Percentiles rank a stretch among this genome's conserved stretches.
Conservation (phyloP, 2,113 vertebrate species). For the Nothoprocta pentlandii region DNA sequence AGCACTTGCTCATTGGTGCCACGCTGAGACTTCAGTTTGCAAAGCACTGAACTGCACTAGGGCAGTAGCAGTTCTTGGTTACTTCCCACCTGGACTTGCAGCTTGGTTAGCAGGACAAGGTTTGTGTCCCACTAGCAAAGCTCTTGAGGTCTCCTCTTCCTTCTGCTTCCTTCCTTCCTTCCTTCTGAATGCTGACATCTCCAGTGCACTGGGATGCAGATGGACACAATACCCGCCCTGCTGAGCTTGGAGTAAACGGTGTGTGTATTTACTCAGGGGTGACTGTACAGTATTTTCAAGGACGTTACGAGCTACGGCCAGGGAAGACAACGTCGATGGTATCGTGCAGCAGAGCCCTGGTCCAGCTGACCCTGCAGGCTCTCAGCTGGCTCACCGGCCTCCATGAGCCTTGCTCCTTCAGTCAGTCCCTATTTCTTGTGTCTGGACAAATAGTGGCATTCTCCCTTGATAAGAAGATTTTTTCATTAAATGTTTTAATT, state of each 20-base stretch:
- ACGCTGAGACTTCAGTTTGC: background rate
- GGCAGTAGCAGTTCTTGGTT: background rate
- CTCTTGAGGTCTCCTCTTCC: background rate
- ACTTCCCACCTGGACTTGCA: background rate
- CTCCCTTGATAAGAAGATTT: background rate
- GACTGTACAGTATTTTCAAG: background rate
- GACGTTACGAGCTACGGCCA: background rate
- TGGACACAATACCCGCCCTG: background rate
- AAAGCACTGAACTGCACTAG: background rate
- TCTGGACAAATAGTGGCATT: background rate
- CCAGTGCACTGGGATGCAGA: rapidly evolving
- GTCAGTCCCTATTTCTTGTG: rapidly evolving
- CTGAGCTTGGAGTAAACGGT: background rate
- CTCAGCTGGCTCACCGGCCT: background rate
- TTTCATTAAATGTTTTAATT: background rate
- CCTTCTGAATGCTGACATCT: background rate
- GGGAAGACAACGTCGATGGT: background rate
- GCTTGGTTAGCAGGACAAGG: background rate
- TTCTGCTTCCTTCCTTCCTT: background rate
- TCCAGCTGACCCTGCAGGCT: background rate
- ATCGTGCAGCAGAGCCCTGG: background rate
- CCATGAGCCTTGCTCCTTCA: background rate
- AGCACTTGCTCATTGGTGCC: rapidly evolving
- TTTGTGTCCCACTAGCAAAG: background rate
- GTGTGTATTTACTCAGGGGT: background rate